phyloP scores from a whole-genome alignment of 2,888 invertebrate species.

The Mesorhabditis sp. region DNA sequence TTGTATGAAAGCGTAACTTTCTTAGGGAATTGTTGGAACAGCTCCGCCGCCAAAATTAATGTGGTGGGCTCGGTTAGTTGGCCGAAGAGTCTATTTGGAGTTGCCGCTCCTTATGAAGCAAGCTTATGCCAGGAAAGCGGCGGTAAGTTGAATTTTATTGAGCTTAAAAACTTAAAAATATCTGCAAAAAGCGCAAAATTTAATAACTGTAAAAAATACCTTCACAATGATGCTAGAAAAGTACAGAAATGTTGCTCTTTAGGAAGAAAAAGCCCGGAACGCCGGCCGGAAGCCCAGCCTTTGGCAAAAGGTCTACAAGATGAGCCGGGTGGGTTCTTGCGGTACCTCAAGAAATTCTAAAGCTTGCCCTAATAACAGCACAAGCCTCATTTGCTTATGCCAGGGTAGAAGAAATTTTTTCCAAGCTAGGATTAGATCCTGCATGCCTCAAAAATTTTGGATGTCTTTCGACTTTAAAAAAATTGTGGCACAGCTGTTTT shows the following conservation, averaged over 20 bases:
- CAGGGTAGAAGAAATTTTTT: too few species aligned
- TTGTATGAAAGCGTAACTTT: background rate
- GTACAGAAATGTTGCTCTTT: background rate
- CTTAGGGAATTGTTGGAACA: background rate
- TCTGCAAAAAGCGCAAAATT: too few species aligned
- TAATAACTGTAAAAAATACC: too few species aligned
- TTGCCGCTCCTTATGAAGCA: background rate
- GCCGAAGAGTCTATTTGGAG: background rate
- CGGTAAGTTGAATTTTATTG: background rate
- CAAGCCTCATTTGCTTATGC: too few species aligned
- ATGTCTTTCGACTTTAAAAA: too few species aligned
- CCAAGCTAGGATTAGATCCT: too few species aligned
- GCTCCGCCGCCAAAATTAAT: background rate
- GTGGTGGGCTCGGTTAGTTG: background rate
- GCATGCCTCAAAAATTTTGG: too few species aligned
- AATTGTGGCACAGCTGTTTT: too few species aligned
- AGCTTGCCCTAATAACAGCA: too few species aligned
- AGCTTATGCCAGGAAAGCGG: conserved; percentile 6
- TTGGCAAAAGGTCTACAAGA: conserved; percentile 4
- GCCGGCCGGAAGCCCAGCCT: background rate
- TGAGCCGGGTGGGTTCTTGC: background rate
- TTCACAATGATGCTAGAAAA: too few species aligned
- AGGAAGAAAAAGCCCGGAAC: conserved; percentile 4
- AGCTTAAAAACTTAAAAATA: too few species aligned
- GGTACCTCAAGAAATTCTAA: too few species aligned